These are phyloP conservation scores for Fabriciana adippe DNA, from an alignment of 2,888 invertebrate species.

Conservation along the genomic window DNA sequence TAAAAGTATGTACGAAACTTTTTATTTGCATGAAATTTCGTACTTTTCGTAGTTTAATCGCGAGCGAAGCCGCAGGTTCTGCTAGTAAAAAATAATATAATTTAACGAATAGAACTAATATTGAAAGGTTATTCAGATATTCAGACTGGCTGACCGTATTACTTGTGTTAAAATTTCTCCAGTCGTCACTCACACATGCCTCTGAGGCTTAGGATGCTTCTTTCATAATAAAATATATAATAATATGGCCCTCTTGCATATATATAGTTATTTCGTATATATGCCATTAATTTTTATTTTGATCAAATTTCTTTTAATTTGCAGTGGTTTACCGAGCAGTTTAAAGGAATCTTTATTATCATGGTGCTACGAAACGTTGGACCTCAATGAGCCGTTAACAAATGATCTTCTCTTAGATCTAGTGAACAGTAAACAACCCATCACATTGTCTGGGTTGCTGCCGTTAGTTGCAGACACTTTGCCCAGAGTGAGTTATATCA, in stretches of 20 bases:
- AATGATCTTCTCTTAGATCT: constrained; percentile 68
- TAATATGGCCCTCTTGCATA: neutral
- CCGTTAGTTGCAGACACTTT: constrained; percentile 73
- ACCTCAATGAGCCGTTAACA: constrained; percentile 61
- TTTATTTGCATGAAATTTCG: too few relatives aligned
- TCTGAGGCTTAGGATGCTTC: too few relatives aligned
- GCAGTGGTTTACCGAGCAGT: constrained; percentile 64
- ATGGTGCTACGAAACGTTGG: constrained; percentile 71
- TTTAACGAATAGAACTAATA: neutral
- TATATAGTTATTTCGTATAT: neutral
- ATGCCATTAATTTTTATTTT: too few relatives aligned
- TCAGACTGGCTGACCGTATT: too few relatives aligned
- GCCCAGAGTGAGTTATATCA: constrained; percentile 61
- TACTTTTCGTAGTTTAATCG: too few relatives aligned
- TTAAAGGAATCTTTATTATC: constrained; percentile 68
- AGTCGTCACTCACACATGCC: too few relatives aligned
- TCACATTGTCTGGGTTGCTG: constrained; percentile 64
- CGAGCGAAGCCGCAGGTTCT: too few relatives aligned
- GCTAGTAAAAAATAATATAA: neutral
- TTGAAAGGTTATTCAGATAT: too few relatives aligned
- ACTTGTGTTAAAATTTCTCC: too few relatives aligned
- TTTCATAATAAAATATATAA: too few relatives aligned
- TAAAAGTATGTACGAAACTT: too few relatives aligned
- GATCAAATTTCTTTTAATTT: constrained; percentile 27
- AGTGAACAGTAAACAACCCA: constrained; percentile 67